A percentile compares a stretch with the other conserved stretches of the same genome.
Evolutionary conservation across 2,797 vertebrate genomes (phyloP).

Genomic region (Manis pentadactyla): DNA sequence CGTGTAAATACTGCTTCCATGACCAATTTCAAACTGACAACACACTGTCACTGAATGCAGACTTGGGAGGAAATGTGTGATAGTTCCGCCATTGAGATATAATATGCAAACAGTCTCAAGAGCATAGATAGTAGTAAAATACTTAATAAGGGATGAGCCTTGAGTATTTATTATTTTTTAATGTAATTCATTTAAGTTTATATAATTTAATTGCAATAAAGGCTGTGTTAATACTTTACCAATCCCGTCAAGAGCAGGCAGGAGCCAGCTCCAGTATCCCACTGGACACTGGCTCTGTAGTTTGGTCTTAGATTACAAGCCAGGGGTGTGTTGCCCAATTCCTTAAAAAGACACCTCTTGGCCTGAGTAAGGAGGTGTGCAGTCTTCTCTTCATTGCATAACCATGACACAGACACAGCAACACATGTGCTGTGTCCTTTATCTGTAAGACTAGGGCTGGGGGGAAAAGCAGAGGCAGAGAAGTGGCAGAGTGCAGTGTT

Average conservation of each 20-base stretch:
- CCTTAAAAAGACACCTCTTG: neutral
- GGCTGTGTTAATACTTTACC: neutral
- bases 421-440: fast-evolving
- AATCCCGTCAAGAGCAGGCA: neutral
- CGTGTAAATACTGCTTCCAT: neutral
- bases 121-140: neutral
- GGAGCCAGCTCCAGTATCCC: neutral
- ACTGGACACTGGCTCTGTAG: too few species aligned
- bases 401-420: neutral
- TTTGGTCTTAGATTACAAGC: neutral
- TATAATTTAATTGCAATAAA: neutral
- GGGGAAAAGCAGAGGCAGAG: neutral
- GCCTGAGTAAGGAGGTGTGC: neutral
- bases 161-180: neutral
- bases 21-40: neutral
- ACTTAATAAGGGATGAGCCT: neutral
- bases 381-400: neutral
- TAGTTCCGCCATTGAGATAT: too few species aligned
- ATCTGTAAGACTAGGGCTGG: neutral
- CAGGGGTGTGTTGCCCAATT: too few species aligned
- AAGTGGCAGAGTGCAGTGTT: fast-evolving
- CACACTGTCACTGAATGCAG: too few species aligned
- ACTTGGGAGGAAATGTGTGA: neutral
- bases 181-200: neutral
- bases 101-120: neutral